Base-by-base conservation (phyloP, 2,888 invertebrate species). In the Harpalus rubripes region DNA sequence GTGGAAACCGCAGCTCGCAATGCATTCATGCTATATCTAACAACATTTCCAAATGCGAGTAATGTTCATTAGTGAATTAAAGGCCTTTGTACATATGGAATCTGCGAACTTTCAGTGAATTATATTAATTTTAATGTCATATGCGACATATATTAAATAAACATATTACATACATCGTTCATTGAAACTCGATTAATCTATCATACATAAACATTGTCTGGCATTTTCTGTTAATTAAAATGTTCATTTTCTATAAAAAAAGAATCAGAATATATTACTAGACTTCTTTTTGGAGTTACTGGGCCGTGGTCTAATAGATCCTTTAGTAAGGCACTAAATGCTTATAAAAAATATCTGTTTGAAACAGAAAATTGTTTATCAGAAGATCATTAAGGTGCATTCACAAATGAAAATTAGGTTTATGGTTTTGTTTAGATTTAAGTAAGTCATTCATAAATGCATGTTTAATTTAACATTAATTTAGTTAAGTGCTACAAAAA, bases 31-130 rank as follows among this genome's bases (percentile, higher is more conserved):
- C 18, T 68, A 6, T 41, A n/a, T 15, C 72, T 74, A 74, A 39
- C 26, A 72, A 72, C 72, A 74, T 41, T 74, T 32, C 10, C 44
- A 72, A 72, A 72, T 44, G 72, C 72, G 72, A 72, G 44, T 72
- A 44, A 44, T 72, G 72, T 72, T 74, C 72, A 74, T 74, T 41
- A 74, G 16, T 41, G 18, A 44, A 74, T 74, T 74, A 74, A 74
- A 74, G 72, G 44, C 18, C 18, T 74, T 74, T 74, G 18, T 22
- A 74, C 52, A n/a, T 72, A 74, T 16, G 3, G 10, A 18, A 44
- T 74, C 72, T 44, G 7, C 16, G 18, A 74, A 74, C 44, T 44
- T 74, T 74, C 32, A 63, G 18, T 22, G 16, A 8, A 63, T 63
- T 18, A 22, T 22, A 63, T 22, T 63, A 12, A 22, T 63, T 63